Base-by-base conservation (phyloP, 2,888 invertebrate species). In the Diadegma fenestrale region DNA sequence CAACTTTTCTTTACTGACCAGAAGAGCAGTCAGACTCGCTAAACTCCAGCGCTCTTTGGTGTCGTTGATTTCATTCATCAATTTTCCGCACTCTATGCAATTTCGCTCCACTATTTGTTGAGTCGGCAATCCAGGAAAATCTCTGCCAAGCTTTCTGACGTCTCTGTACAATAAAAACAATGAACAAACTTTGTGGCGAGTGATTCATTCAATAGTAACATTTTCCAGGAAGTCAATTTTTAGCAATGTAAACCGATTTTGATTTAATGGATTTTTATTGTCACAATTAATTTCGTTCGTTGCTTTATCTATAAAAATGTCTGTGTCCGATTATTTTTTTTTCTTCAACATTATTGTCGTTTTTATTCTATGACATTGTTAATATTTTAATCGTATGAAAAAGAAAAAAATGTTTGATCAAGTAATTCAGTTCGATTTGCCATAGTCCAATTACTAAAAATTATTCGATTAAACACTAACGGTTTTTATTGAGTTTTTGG, bases 141-240 rank as follows among this genome's bases (percentile, higher is more conserved):
- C 96, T 85, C 96, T 94, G 22, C 95, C 94, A 72, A 96, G 90
- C 90, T 96, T 96, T 88, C 95, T 94, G 76, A 96, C 94, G 91
- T 96, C 96, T 88, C 96, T 96, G 86, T 14, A 0, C 10, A 30
- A 51, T 17, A n/a, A 48, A 30, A 26, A 26, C n/a, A 48, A 64
- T 41, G 63, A 12, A 54, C 17, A 8, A 64, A 48, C 37, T 72
- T 68, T 0, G 0, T 12, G 12, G 19, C 12, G 4, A 58, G 22
- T 26, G 14, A 14, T 58, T 26, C 2, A 26, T 58, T 26, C 26
- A 14, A 14, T 12, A 5, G n/a, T 58, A 1, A 58, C 7, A 22
- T 22, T 22, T 8, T 22, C 5, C 0, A 54, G 2, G 2, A 54
- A 54, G 1, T 54, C 10, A 19, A 22, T 12, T 22, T 22, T 54